Evolutionary conservation across 2,113 vertebrate species (phyloP).

Genomic region (Ciconia stormi): DNA sequence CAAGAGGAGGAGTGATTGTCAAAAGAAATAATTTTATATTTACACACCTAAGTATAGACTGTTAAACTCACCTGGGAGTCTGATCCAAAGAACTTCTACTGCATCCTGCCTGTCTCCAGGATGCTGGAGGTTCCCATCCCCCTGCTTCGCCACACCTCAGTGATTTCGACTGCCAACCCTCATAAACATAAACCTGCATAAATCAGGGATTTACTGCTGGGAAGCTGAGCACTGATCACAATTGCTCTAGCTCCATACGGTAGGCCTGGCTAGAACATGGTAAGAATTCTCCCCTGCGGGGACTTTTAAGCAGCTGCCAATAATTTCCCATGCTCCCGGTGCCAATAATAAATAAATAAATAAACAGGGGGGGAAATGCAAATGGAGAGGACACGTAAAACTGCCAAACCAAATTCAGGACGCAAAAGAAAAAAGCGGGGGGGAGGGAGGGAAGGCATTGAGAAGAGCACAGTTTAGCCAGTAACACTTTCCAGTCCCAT

Average conservation of each 20-base stretch:
- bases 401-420: constrained; percentile 34
- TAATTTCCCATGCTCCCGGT: constrained; percentile 35
- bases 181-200: neutral
- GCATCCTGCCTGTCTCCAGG: neutral
- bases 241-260: constrained; percentile 42
- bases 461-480: constrained; percentile 37
- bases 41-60: neutral
- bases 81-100: neutral
- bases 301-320: constrained; percentile 46
- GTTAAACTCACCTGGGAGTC: neutral
- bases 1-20: neutral
- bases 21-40: neutral
- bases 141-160: neutral
- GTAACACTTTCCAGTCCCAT: constrained; percentile 60
- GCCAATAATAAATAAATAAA: constrained; percentile 48
- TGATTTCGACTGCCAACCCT: neutral
- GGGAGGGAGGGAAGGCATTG: neutral
- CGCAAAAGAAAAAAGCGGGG: neutral
- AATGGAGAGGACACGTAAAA: constrained; percentile 2
- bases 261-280: constrained; percentile 26
- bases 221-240: constrained; percentile 3
- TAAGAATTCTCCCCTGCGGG: constrained; percentile 41
- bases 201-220: constrained; percentile 9
- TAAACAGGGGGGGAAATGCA: neutral
- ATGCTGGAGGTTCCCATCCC: neutral